A percentile compares a stretch with the other conserved stretches of the same genome.
Evolutionary conservation across 2,888 invertebrate genomes (phyloP).

Genomic region (Erannis defoliaria): DNA sequence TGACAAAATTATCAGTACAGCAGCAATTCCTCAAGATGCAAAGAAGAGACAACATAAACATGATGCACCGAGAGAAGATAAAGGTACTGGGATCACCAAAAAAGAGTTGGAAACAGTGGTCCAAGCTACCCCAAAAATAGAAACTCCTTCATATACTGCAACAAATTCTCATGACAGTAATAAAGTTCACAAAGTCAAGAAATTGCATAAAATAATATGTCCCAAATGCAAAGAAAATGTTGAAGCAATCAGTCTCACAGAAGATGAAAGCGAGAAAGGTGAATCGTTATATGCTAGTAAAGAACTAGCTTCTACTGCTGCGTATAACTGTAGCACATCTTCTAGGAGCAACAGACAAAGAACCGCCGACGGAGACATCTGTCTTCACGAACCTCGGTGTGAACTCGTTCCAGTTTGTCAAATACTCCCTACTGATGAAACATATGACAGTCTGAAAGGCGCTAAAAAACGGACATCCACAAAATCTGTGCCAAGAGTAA

Average conservation of each 20-base stretch:
- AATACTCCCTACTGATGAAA: slow-evolving; percentile 63
- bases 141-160: slow-evolving; percentile 39
- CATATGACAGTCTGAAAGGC: slow-evolving; percentile 52
- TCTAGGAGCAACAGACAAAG: slow-evolving; percentile 46
- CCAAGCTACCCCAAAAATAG: slow-evolving; percentile 41
- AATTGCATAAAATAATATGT: slow-evolving; percentile 62
- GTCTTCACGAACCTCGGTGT: slow-evolving; percentile 69
- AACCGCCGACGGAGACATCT: slow-evolving; percentile 55
- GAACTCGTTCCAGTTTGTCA: slow-evolving; percentile 74
- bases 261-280: slow-evolving; percentile 61
- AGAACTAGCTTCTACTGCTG: slow-evolving; percentile 52
- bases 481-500: slow-evolving; percentile 61
- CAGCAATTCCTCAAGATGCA: slow-evolving; percentile 44
- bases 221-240: slow-evolving; percentile 74
- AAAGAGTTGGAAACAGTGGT: slow-evolving; percentile 37
- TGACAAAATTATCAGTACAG: slow-evolving; percentile 60
- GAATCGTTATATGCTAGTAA: slow-evolving; percentile 49
- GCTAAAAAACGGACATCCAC: slow-evolving; percentile 48
- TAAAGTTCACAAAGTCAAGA: slow-evolving; percentile 53
- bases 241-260: slow-evolving; percentile 63
- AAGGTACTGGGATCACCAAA: slow-evolving; percentile 40
- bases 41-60: slow-evolving; percentile 50
- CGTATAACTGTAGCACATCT: slow-evolving; percentile 51
- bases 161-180: slow-evolving; percentile 38
- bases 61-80: slow-evolving; percentile 52